Evolutionary conservation across 2,113 vertebrate genomes (phyloP), one percentile per base, ranked within the genome.

Genomic region (Glaucomys volans): DNA sequence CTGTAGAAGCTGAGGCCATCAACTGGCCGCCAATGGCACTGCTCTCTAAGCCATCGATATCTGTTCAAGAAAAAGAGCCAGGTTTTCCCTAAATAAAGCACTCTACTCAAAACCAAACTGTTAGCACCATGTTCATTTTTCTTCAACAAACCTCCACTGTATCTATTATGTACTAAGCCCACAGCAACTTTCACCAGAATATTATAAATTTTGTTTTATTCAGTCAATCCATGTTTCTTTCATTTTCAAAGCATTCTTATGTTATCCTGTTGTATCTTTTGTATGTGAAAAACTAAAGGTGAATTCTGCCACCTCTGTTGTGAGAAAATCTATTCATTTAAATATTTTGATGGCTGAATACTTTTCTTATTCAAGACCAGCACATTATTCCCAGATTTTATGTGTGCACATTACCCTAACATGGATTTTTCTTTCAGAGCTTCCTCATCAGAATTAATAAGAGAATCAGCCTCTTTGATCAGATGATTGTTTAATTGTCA

Each of bases 11-110:
- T 10, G 98, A 99, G 85, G 98, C 98, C 98, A 99, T 99, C 98
- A 99, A 94, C 50, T 99, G 99, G 64, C 99, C 99, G 47, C 99
- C 99, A 2, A 99, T 99, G 0, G 99, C 99, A 87, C 99, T 99
- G 98, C 99, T 99, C 97, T 99, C 99, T 97, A 99, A 98, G 35
- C 99, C 99, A 5, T 99, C 99, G 0, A 99, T 99, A 74, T 99
- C 99, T 99, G 98, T 30, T 26, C 96, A 89, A 96, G 17, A 80
- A 87, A 92, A 93, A 52, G 32, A 72, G 8, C 22, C 52, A 62
- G 6, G 17, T 54, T 76, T 54, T 22, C 66, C 76, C 22, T 17
- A 80, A 74, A n/a, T 4, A 37, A 71, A 62, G 40, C 18, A 57
- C 22, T 30, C 6, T 5, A 52, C 42, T 88, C 50, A 77, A 59